phyloP scores from a whole-genome alignment of 1,140 invertebrate genomes.

The Chlorops oryzae region DNA sequence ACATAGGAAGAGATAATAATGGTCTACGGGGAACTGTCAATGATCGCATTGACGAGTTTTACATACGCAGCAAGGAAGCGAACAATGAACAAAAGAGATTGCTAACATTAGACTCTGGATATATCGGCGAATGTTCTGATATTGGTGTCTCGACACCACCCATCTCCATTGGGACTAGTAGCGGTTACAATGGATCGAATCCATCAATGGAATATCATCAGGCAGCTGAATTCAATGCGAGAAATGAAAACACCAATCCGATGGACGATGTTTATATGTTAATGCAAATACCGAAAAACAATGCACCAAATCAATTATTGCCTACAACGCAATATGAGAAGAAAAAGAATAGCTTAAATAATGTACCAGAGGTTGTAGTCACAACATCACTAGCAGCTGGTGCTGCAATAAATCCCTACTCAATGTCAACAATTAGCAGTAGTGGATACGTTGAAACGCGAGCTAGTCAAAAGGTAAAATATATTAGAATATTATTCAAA shows the following conservation, averaged over 20 bases:
- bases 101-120: not conserved
- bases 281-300: conserved; percentile 7
- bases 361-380: not conserved
- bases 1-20: not conserved
- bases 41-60: not conserved
- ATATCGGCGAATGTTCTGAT: not conserved
- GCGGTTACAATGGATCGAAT: conserved; percentile 4
- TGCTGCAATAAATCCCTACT: not conserved
- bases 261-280: conserved; percentile 8
- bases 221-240: not conserved
- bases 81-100: not conserved
- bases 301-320: not conserved
- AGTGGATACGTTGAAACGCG: too few relatives aligned
- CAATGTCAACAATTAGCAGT: not conserved
- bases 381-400: not conserved
- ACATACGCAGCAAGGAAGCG: not conserved
- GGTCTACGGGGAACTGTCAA: not conserved
- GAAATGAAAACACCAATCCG: not conserved
- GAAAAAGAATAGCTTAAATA: too few relatives aligned
- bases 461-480: too few relatives aligned
- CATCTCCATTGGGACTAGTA: conserved; percentile 2
- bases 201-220: not conserved
- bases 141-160: not conserved
- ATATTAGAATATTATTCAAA: too few relatives aligned
- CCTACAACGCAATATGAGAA: not conserved